phyloP scores from a whole-genome alignment of 2,113 vertebrate genomes.

The Eudyptes chrysolophus region DNA sequence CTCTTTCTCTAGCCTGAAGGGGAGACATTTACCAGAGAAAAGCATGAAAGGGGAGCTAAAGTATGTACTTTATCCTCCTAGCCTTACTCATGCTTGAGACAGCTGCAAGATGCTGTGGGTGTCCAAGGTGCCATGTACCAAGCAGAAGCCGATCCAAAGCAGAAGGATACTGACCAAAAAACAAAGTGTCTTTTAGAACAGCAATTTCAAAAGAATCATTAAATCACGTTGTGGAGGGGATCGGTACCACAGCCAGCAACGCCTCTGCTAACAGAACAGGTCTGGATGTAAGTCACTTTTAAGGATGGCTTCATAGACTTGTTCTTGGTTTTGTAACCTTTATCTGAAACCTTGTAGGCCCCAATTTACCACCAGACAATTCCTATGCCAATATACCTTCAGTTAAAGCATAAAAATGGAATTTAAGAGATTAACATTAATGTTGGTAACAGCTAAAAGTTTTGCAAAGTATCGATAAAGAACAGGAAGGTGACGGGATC shows the following conservation, averaged over 20 bases:
- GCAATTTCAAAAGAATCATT: neutral
- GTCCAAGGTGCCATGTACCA: neutral
- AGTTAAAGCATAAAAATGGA: neutral
- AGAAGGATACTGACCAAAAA: neutral
- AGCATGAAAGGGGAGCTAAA: neutral
- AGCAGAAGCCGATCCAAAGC: neutral
- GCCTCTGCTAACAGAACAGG: neutral
- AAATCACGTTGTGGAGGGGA: neutral
- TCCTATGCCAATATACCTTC: neutral
- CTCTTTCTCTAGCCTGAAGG: neutral
- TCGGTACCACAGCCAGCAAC: neutral
- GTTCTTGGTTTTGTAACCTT: neutral
- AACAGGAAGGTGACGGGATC: rapidly evolving
- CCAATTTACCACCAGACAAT: neutral
- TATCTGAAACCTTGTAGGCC: neutral
- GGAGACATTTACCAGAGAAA: neutral
- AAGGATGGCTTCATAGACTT: neutral
- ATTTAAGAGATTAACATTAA: neutral
- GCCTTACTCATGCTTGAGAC: neutral
- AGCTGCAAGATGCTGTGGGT: neutral
- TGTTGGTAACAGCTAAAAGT: neutral
- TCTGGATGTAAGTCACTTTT: neutral
- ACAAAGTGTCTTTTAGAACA: neutral
- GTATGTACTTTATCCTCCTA: neutral
- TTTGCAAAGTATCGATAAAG: neutral